Conservation (phyloP, 2,888 invertebrate genomes). For the Lacanobia wlatinum region DNA sequence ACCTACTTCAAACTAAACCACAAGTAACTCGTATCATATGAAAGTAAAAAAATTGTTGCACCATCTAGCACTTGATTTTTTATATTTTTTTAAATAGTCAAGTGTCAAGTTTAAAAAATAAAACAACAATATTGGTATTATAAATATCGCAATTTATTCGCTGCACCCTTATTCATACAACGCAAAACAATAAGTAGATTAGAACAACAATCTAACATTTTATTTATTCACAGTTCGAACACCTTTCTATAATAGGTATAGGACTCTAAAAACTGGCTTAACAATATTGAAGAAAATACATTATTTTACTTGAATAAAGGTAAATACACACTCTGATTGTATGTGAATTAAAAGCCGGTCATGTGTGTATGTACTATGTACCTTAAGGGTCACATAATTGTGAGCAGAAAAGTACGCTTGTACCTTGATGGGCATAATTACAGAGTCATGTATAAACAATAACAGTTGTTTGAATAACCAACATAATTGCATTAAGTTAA, state of each 20-base stretch:
- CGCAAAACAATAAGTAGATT: constrained; percentile 35
- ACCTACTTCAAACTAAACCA: too few relatives aligned
- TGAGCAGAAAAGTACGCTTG: background rate
- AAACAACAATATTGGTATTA: constrained; percentile 43
- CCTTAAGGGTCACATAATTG: background rate
- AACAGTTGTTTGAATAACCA: background rate
- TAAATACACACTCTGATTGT: background rate
- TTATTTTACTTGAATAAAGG: background rate
- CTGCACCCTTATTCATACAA: constrained; percentile 38
- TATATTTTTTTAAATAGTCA: too few relatives aligned
- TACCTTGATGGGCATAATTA: background rate
- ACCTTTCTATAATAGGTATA: constrained; percentile 8
- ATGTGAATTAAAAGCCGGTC: background rate
- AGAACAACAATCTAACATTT: constrained; percentile 44
- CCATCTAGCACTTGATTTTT: too few relatives aligned
- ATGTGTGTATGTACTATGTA: too few relatives aligned
- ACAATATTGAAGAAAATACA: constrained; percentile 7
- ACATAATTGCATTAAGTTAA: background rate
- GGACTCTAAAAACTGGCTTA: constrained; percentile 15
- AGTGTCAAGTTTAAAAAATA: background rate
- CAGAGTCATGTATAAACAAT: background rate
- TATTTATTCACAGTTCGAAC: constrained; percentile 18
- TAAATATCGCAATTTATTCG: constrained; percentile 57
- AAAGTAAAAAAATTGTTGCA: too few relatives aligned
- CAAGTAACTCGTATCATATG: too few relatives aligned